Percentiles rank a stretch among this genome's conserved stretches.
These are phyloP conservation scores for Aleiodes leptofemur DNA, from an alignment of 2,888 invertebrate genomes.

Conservation along the genomic window DNA sequence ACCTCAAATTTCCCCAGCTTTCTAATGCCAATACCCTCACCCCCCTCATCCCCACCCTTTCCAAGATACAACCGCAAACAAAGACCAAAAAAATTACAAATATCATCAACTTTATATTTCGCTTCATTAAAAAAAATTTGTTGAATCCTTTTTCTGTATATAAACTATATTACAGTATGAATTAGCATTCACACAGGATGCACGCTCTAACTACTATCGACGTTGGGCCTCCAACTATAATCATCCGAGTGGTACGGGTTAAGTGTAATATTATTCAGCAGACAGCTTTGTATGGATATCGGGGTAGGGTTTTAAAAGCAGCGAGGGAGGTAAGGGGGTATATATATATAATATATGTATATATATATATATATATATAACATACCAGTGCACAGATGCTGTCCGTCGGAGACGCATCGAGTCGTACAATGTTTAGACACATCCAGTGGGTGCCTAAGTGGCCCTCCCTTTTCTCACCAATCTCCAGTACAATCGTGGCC, in stretches of 20 bases:
- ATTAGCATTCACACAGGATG: slow-evolving; percentile 72
- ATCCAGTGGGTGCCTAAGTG: slow-evolving; percentile 68
- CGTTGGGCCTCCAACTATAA: slow-evolving; percentile 73
- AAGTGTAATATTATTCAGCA: slow-evolving; percentile 75
- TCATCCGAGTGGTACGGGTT: slow-evolving; percentile 73
- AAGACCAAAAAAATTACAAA: too few relatives aligned
- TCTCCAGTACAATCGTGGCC: background rate
- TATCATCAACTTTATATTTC: background rate
- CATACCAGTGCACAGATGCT: slow-evolving; percentile 70
- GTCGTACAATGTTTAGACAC: slow-evolving; percentile 31
- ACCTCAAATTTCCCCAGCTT: background rate
- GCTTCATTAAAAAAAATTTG: slow-evolving; percentile 3
- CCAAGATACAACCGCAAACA: too few relatives aligned
- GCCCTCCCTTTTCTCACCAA: slow-evolving; percentile 48
- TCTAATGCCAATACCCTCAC: background rate
- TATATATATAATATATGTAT: background rate
- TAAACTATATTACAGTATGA: slow-evolving; percentile 26
- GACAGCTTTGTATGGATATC: slow-evolving; percentile 74
- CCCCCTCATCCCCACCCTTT: too few relatives aligned
- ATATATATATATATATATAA: background rate
- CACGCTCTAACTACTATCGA: slow-evolving; percentile 76
- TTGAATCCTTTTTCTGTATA: slow-evolving; percentile 18
- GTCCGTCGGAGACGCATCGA: slow-evolving; percentile 60
- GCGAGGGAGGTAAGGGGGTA: slow-evolving; percentile 20
- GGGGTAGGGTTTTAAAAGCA: slow-evolving; percentile 43